These are phyloP conservation scores for Eueremaeus valkanovi DNA, from an alignment of 2,888 invertebrate genomes.

Conservation along the genomic window DNA sequence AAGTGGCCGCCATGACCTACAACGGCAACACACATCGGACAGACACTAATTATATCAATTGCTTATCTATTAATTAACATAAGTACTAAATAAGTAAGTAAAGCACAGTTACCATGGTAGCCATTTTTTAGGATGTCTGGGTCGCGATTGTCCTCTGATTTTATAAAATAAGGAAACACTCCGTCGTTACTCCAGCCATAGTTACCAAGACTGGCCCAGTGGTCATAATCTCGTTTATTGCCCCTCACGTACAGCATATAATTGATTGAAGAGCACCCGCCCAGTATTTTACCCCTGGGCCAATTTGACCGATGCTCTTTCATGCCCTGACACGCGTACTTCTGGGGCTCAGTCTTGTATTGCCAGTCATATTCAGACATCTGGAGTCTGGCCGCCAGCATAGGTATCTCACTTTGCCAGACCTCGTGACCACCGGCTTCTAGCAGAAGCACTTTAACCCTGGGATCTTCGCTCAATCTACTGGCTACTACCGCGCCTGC, in stretches of 20 bases:
- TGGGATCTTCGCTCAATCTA: slow-evolving; percentile 49
- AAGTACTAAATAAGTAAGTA: neutral
- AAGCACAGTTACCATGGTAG: slow-evolving; percentile 40
- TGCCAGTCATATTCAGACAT: slow-evolving; percentile 49
- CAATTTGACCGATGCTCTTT: slow-evolving; percentile 55
- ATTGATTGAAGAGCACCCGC: slow-evolving; percentile 80
- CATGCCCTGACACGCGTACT: slow-evolving; percentile 48
- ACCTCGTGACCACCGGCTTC: slow-evolving; percentile 57
- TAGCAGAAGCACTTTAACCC: slow-evolving; percentile 49
- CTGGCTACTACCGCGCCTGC: slow-evolving; percentile 49
- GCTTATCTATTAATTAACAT: neutral
- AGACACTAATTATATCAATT: neutral
- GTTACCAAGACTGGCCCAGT: slow-evolving; percentile 80
- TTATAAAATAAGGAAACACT: slow-evolving; percentile 48
- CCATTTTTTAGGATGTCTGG: slow-evolving; percentile 46
- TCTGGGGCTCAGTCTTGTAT: slow-evolving; percentile 49
- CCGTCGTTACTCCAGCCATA: slow-evolving; percentile 68
- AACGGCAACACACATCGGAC: neutral
- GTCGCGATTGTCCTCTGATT: slow-evolving; percentile 48
- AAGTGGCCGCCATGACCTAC: slow-evolving; percentile 44
- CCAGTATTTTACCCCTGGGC: slow-evolving; percentile 86
- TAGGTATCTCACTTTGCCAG: slow-evolving; percentile 80
- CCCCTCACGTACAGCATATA: slow-evolving; percentile 89
- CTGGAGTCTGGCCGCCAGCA: slow-evolving; percentile 59
- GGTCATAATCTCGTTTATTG: slow-evolving; percentile 76